Evolutionary conservation across 2,888 invertebrate species (phyloP).

Genomic region (Rotaria macrura): DNA sequence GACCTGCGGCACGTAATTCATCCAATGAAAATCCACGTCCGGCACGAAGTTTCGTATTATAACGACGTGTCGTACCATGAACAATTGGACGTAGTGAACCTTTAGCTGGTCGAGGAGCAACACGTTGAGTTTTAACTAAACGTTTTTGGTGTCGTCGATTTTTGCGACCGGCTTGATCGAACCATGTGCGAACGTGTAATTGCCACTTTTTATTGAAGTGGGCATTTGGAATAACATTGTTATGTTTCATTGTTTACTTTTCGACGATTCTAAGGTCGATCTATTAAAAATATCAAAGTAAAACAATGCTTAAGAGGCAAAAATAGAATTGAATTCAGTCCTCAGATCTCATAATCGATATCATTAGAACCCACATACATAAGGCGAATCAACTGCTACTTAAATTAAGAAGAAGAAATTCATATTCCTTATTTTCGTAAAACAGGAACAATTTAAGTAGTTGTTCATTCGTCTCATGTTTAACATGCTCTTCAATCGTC

Average conservation of each 20-base stretch:
- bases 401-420: not conserved
- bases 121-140: slow-evolving; percentile 75
- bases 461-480: not conserved
- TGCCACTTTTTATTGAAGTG: slow-evolving; percentile 99
- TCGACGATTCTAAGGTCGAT: not conserved
- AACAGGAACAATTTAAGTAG: not conserved
- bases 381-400: not conserved
- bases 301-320: not conserved
- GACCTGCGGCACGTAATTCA: slow-evolving; percentile 81
- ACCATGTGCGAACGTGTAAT: slow-evolving; percentile 90
- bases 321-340: not conserved
- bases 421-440: not conserved
- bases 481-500: not conserved
- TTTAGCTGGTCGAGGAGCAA: slow-evolving; percentile 83
- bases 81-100: slow-evolving; percentile 79
- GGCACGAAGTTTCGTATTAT: slow-evolving; percentile 82
- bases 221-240: slow-evolving; percentile 97
- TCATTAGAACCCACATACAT: not conserved
- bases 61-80: slow-evolving; percentile 81
- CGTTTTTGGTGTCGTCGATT: slow-evolving; percentile 73
- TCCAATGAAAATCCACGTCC: slow-evolving; percentile 91
- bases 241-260: slow-evolving; percentile 59
- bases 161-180: slow-evolving; percentile 93
- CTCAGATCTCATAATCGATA: slow-evolving; percentile 19
- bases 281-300: not conserved